Evolutionary conservation across 2,113 vertebrate genomes (phyloP).

Genomic region (Dipodomys ordii): DNA sequence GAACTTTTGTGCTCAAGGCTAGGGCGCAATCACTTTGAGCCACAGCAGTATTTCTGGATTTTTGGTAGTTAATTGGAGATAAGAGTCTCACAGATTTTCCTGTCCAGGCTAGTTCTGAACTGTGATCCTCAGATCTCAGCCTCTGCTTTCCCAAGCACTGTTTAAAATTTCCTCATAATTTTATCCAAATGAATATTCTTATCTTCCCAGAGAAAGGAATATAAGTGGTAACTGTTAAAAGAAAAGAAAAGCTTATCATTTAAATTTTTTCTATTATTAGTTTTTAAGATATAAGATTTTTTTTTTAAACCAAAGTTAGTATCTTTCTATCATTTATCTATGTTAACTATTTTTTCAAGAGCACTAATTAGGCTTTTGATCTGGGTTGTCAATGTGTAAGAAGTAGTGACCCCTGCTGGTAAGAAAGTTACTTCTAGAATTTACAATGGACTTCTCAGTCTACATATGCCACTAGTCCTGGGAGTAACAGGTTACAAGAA

Average conservation of each 20-base stretch:
- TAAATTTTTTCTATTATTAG: constrained; percentile 11
- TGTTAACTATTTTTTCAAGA: neutral
- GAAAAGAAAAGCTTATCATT: neutral
- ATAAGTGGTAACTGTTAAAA: neutral
- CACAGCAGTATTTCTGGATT: no score
- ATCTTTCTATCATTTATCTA: neutral
- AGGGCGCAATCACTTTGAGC: no score
- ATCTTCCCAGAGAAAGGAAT: neutral
- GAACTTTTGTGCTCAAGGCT: no score
- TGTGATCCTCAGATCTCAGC: no score
- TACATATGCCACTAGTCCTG: neutral
- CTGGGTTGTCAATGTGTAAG: neutral
- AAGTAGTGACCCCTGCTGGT: constrained; percentile 85
- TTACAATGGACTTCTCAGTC: neutral
- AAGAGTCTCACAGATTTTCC: no score
- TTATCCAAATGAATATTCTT: neutral
- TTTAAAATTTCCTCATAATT: constrained; percentile 24
- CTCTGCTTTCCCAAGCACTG: neutral
- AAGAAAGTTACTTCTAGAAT: constrained; percentile 46
- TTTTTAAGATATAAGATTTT: neutral
- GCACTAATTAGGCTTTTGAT: neutral
- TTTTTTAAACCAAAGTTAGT: constrained; percentile 4
- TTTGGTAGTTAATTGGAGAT: no score
- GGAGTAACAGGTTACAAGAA: neutral
- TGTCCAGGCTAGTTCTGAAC: no score